Conservation (phyloP, 1,140 invertebrate species). For the Leguminivora glycinivorella region DNA sequence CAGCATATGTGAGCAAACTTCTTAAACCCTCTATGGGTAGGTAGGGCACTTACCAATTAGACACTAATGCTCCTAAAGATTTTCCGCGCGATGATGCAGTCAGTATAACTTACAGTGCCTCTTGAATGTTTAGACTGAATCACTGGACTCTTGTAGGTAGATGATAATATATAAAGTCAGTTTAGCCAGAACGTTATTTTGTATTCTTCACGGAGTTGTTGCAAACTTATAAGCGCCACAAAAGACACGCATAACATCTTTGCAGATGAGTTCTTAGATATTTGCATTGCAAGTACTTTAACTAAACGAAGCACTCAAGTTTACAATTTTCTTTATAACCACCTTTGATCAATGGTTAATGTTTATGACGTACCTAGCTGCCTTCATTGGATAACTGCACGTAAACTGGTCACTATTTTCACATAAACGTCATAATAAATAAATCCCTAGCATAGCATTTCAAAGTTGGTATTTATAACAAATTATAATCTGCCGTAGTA, state of each 20-base stretch:
- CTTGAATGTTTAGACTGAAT: too few species aligned
- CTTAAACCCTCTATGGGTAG: background rate
- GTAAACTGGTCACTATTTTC: conserved; percentile 10
- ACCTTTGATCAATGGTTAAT: background rate
- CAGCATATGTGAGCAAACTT: background rate
- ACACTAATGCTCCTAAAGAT: background rate
- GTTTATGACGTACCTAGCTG: background rate
- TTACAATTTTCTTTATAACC: background rate
- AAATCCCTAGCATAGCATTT: background rate
- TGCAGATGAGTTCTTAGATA: background rate
- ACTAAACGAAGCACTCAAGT: background rate
- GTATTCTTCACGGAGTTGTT: background rate
- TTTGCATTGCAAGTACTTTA: background rate
- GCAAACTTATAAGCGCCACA: background rate
- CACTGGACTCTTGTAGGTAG: too few species aligned
- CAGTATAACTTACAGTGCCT: too few species aligned
- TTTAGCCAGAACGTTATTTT: too few species aligned
- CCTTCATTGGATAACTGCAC: background rate
- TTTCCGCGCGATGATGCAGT: background rate
- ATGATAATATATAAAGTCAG: too few species aligned
- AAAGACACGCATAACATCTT: background rate
- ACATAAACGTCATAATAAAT: background rate
- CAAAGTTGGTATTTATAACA: background rate
- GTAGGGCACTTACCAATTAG: background rate
- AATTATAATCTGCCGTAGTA: background rate